Conservation (phyloP, 2,888 invertebrate species). For the Chydorus sphaericus region DNA sequence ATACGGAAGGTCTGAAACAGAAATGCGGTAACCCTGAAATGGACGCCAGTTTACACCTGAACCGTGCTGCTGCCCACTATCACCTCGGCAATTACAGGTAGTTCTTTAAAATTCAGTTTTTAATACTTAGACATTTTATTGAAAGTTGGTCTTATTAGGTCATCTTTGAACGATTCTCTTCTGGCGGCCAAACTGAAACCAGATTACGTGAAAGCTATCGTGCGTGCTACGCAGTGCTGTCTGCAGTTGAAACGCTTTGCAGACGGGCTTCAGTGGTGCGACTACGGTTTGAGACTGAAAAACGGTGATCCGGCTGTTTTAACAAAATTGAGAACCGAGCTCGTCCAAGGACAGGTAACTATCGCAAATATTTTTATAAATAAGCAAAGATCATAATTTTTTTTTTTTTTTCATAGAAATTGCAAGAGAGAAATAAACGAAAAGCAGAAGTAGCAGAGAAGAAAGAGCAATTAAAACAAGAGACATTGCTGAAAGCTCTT, state of each 20-base stretch:
- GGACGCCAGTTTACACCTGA: slow-evolving; percentile 72
- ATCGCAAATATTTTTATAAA: background rate
- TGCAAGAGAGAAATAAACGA: slow-evolving; percentile 18
- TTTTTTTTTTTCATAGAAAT: slow-evolving; percentile 24
- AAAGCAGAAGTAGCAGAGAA: slow-evolving; percentile 9
- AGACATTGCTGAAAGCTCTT: background rate
- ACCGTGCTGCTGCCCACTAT: slow-evolving; percentile 78
- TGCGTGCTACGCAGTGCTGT: slow-evolving; percentile 59
- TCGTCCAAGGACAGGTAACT: slow-evolving; percentile 34
- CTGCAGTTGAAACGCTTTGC: slow-evolving; percentile 48
- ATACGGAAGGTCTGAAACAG: slow-evolving; percentile 75
- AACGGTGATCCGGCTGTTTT: slow-evolving; percentile 41
- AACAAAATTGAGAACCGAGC: slow-evolving; percentile 37
- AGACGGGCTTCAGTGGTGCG: slow-evolving; percentile 55
- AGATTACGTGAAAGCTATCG: slow-evolving; percentile 58
- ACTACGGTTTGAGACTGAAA: slow-evolving; percentile 44
- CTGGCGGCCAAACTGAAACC: slow-evolving; percentile 58
- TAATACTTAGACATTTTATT: background rate
- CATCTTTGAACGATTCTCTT: slow-evolving; percentile 64
- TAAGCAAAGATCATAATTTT: slow-evolving; percentile 31
- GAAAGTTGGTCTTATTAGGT: slow-evolving; percentile 30
- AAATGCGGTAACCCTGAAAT: slow-evolving; percentile 54
- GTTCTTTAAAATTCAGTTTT: background rate
- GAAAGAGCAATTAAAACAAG: background rate
- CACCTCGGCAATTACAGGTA: slow-evolving; percentile 64